A percentile compares a stretch with the other conserved stretches of the same genome.
Conservation (phyloP, 2,113 vertebrate species). For the Bostrychus sinensis region DNA sequence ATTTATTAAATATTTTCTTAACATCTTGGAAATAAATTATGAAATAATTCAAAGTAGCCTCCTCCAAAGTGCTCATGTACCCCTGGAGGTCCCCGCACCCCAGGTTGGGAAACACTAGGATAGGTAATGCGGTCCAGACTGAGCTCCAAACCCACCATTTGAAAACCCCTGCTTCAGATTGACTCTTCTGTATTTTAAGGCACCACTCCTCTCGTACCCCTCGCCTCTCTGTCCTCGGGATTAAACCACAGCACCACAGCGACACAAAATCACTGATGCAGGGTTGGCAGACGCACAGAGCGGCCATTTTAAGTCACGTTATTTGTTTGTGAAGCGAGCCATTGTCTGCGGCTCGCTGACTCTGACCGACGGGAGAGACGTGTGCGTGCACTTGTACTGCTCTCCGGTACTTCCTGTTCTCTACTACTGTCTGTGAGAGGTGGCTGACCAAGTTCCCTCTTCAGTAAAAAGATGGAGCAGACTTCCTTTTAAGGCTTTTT, state of each 20-base stretch:
- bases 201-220: background rate
- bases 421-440: constrained; percentile 12
- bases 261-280: background rate
- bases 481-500: constrained; percentile 38
- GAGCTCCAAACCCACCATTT: too few relatives aligned
- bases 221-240: background rate
- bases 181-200: background rate
- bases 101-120: too few relatives aligned
- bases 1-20: too few relatives aligned
- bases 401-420: constrained; percentile 56
- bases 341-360: background rate
- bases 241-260: background rate
- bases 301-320: background rate
- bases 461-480: background rate
- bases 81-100: too few relatives aligned
- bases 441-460: constrained; percentile 13
- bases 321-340: background rate
- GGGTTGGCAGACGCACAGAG: background rate
- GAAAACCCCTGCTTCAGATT: background rate
- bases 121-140: too few relatives aligned
- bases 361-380: background rate
- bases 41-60: too few relatives aligned
- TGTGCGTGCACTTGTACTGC: constrained; percentile 20
- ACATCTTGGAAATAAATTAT: too few relatives aligned
- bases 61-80: too few relatives aligned